Base-by-base conservation (phyloP, 2,113 vertebrate genomes). In the Hippocampus mohnikei region DNA sequence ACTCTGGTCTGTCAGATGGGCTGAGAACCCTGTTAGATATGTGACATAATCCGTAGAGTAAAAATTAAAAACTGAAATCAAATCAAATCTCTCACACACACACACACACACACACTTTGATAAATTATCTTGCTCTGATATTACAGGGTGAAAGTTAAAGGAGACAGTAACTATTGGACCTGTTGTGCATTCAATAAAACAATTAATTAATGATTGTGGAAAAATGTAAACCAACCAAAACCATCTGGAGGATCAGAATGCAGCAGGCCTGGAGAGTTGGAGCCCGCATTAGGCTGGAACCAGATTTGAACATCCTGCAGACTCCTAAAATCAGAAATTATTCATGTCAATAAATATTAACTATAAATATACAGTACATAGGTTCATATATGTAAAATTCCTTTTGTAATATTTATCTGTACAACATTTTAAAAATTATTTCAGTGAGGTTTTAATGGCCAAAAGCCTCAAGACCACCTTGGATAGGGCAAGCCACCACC, bases 221-320 rank as follows among this genome's bases (percentile, higher is more conserved):
- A 56, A 16, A 46, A n/a, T 42, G 29, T 40, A 8, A 10, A 86
- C 94, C 92, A 79, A 98, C 97, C 92, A 70, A 97, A 95, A 50
- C 93, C 93, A 62, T 96, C 94, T 23, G 94, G 94, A 42, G 94
- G 85, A 71, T 91, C 76, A 56, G 94, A 93, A 56, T 89, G 78
- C 44, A 94, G 90, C 60, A 95, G 83, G 6, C 94, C 92, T 5
- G 79, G 70, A 18, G 90, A 84, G 20, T 91, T 93, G 74, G 93
- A 90, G 44, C 88, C 90, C 0, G 91, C 82, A 65, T 93, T 94
- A n/a, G 96, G 96, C 71, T 98, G 95, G 87, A 99, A 97, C 87
- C 95, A 95, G 78, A 99, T 98, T 89, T 99, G 97, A 15, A 99
- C 97, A 80, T 98, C 96, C 76, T 99, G 96, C 18, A 99, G 88